Base-by-base conservation (phyloP, 2,113 vertebrate genomes). In the Lota lota region DNA sequence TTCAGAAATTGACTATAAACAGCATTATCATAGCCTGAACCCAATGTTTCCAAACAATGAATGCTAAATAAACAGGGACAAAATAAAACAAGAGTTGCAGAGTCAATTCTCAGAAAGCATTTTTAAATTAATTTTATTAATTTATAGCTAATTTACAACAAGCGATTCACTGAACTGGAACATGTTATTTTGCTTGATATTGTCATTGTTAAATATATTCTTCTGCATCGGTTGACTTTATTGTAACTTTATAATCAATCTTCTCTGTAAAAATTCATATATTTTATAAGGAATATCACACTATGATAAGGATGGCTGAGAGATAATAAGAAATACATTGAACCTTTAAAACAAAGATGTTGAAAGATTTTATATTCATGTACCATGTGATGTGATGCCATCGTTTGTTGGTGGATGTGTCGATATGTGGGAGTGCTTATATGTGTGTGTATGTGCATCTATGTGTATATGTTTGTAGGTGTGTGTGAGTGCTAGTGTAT, bases 71-170 rank as follows among this genome's bases (percentile, higher is more conserved):
- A 40, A 47, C 40, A 10, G 2, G 36, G 28, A 16, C 16, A 67
- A 64, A 16, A 36, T 72, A 72, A 77, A 71, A 83, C 19, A 71
- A 85, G 72, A 2, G 36, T 75, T 5, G 28, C 62, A 0, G 70
- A 85, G 77, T 78, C 85, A 63, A 69, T 69, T 79, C 79, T 86
- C 85, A 88, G 85, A 88, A 89, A 87, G 82, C 82, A 84, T 88
- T 89, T 91, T 89, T 89, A 88, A 90, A 92, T 90, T 87, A 40
- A 77, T 91, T 93, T 40, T 91, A 91, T 92, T 92, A 86, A 91
- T 91, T 92, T 87, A 89, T 92, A 92, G 92, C 91, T 93, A 92
- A 90, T 93, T 93, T 92, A 92, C 92, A 93, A 92, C 92, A 92
- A 92, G 92, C 92, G 87, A 90, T 88, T 92, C 88, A 93, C 91